Conservation (phyloP, 2,113 vertebrate species). For the Cryptotis parvus region DNA sequence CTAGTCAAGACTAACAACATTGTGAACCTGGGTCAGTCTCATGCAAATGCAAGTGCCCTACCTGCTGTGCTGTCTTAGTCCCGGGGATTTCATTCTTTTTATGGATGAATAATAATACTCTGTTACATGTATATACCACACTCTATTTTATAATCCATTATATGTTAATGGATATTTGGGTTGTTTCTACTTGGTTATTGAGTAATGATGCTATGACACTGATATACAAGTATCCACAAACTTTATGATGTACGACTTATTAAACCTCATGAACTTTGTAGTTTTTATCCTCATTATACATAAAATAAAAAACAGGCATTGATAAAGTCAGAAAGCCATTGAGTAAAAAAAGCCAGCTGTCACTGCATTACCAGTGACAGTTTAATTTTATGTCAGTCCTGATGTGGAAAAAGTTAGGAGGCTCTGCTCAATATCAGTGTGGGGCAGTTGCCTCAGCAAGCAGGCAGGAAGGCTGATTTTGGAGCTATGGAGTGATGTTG, state of each 20-base stretch:
- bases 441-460: not conserved
- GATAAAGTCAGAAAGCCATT: not conserved
- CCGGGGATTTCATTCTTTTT: not conserved
- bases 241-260: not conserved
- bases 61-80: too few species aligned
- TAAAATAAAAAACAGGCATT: not conserved
- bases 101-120: not conserved
- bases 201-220: not conserved
- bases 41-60: too few species aligned
- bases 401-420: not conserved
- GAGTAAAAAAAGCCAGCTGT: not conserved
- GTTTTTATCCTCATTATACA: not conserved
- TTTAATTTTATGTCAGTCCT: not conserved
- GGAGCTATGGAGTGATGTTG: not conserved
- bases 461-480: not conserved
- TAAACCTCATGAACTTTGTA: conserved; percentile 28
- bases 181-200: conserved; percentile 10
- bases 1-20: not conserved
- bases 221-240: not conserved
- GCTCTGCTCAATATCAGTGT: not conserved
- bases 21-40: too few species aligned
- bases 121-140: not conserved
- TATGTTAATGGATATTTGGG: not conserved
- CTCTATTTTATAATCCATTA: conserved; percentile 41
- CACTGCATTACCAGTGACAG: not conserved